These are phyloP conservation scores for Drosophila austrosaltans DNA, from an alignment of 2,888 invertebrate species.

Conservation along the genomic window DNA sequence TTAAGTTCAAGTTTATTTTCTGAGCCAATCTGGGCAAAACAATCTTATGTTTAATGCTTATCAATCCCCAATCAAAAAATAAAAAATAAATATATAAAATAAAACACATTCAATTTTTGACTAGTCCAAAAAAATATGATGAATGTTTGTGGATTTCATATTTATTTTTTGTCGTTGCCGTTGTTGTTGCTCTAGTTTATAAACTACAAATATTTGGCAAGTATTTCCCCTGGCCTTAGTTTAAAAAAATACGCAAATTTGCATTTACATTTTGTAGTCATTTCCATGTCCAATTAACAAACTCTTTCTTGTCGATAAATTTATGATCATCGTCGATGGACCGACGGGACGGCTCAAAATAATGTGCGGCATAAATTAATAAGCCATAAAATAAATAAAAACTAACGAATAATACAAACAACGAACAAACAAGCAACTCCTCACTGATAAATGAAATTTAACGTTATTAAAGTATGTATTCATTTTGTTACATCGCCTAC, in stretches of 20 bases:
- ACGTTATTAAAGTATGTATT: background rate
- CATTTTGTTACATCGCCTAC: conserved; percentile 31
- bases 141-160: conserved; percentile 13
- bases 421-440: conserved; percentile 15
- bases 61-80: background rate
- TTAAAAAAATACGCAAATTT: background rate
- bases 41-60: background rate
- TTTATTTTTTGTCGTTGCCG: background rate
- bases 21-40: background rate
- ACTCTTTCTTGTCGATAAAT: conserved; percentile 13
- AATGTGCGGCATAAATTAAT: conserved; percentile 46
- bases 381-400: conserved; percentile 34
- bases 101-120: background rate
- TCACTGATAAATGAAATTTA: conserved; percentile 17
- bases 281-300: conserved; percentile 17
- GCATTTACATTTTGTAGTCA: conserved; percentile 7
- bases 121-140: background rate
- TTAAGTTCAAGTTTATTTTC: conserved; percentile 3
- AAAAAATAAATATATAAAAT: background rate
- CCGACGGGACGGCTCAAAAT: conserved; percentile 19
- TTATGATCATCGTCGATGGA: background rate
- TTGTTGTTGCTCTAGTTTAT: conserved; percentile 18
- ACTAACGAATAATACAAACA: conserved; percentile 15
- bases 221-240: background rate
- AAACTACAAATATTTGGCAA: conserved; percentile 13